Evolutionary conservation across 1,140 invertebrate genomes (phyloP).

Genomic region (Ephestia elutella): DNA sequence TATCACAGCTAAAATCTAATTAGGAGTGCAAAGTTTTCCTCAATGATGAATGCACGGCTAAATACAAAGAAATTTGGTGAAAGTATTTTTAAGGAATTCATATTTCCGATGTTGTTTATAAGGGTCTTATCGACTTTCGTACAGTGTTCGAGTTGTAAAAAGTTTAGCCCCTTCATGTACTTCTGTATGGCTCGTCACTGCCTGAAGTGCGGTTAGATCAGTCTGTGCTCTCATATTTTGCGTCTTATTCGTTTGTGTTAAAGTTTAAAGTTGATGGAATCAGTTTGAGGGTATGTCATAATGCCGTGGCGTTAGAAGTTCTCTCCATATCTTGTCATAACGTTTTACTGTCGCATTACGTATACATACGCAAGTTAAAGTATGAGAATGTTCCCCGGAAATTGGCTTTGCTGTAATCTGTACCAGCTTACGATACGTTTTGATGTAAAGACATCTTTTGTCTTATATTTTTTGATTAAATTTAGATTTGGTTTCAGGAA

Average conservation of each 20-base stretch:
- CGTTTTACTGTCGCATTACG: conserved; percentile 48
- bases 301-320: conserved; percentile 29
- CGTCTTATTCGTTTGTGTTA: conserved; percentile 15
- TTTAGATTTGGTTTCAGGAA: neutral
- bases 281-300: neutral
- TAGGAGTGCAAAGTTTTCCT: neutral
- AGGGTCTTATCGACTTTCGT: conserved; percentile 53
- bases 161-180: conserved; percentile 50
- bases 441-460: neutral
- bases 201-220: conserved; percentile 12
- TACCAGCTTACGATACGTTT: conserved; percentile 23
- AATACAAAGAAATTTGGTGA: neutral
- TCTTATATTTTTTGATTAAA: neutral
- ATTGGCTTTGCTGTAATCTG: conserved; percentile 49
- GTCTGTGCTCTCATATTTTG: conserved; percentile 13
- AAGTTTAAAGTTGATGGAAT: conserved; percentile 16
- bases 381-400: conserved; percentile 45
- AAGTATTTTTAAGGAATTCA: conserved; percentile 20
- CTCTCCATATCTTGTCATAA: conserved; percentile 56
- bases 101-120: conserved; percentile 27
- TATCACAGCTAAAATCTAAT: too few species aligned
- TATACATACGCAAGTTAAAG: conserved; percentile 34
- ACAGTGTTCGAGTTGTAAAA: conserved; percentile 55
- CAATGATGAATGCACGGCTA: neutral
- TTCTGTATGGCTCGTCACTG: conserved; percentile 29